Evolutionary conservation across 1,140 invertebrate species (phyloP).

Genomic region (Muscidifurax raptorellus): DNA sequence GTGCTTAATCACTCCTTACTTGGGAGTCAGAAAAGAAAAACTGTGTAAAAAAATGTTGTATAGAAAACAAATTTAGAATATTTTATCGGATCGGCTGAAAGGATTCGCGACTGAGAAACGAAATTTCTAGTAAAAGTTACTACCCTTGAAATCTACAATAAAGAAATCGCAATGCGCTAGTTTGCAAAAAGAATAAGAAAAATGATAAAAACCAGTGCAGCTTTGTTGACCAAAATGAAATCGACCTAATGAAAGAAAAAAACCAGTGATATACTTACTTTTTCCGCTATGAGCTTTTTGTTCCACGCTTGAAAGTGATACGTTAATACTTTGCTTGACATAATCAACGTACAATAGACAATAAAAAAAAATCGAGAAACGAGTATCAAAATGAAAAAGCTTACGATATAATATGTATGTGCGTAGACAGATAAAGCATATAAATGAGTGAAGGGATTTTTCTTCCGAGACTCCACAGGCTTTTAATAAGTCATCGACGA

Average conservation of each 20-base stretch:
- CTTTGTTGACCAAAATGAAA: slow-evolving; percentile 10
- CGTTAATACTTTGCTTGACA: slow-evolving; percentile 46
- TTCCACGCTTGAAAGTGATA: slow-evolving; percentile 37
- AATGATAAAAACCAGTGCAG: slow-evolving; percentile 37
- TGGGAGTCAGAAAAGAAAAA: slow-evolving; percentile 24
- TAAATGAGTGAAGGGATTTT: slow-evolving; percentile 31
- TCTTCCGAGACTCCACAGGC: slow-evolving; percentile 38
- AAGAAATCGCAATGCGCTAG: slow-evolving; percentile 23
- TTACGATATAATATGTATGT: slow-evolving; percentile 52
- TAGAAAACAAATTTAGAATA: slow-evolving; percentile 44
- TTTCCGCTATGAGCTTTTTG: slow-evolving; percentile 41
- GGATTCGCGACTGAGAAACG: slow-evolving; percentile 44
- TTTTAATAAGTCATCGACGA: slow-evolving; percentile 29
- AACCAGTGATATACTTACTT: slow-evolving; percentile 44
- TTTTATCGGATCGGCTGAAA: slow-evolving; percentile 45
- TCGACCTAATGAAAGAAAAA: slow-evolving; percentile 32
- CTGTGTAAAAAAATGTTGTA: slow-evolving; percentile 50
- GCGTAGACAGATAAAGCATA: slow-evolving; percentile 16
- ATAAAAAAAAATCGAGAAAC: slow-evolving; percentile 64
- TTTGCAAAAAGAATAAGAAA: neutral
- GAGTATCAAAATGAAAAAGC: slow-evolving; percentile 69
- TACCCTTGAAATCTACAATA: slow-evolving; percentile 27
- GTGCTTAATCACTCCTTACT: slow-evolving; percentile 38
- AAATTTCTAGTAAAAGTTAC: slow-evolving; percentile 36
- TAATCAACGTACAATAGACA: slow-evolving; percentile 69